These are phyloP conservation scores for Clarias macrocephalus DNA, from an alignment of 2,113 vertebrate genomes.

Conservation along the genomic window DNA sequence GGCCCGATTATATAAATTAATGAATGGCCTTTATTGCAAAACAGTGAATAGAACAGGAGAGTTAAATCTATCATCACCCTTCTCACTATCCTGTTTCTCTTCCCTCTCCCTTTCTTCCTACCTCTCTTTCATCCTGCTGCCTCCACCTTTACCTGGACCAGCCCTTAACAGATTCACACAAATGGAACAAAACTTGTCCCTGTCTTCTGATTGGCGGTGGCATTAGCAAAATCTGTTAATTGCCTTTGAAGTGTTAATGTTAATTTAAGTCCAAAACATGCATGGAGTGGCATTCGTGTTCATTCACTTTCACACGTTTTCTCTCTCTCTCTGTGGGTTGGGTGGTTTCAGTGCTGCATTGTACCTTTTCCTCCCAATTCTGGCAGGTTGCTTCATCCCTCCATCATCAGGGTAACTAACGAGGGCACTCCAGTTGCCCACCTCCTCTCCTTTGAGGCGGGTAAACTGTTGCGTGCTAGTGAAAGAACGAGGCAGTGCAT, in stretches of 20 bases:
- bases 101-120: slow-evolving; percentile 30
- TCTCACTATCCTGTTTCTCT: slow-evolving; percentile 16
- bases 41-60: slow-evolving; percentile 44
- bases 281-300: slow-evolving; percentile 56
- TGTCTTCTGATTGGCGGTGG: slow-evolving; percentile 31
- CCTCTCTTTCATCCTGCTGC: slow-evolving; percentile 42
- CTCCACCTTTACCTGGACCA: slow-evolving; percentile 28
- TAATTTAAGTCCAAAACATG: slow-evolving; percentile 67
- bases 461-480: slow-evolving; percentile 97
- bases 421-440: slow-evolving; percentile 94
- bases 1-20: not conserved
- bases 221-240: slow-evolving; percentile 6
- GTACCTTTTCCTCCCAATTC: slow-evolving; percentile 97
- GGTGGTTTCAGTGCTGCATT: slow-evolving; percentile 66
- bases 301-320: slow-evolving; percentile 53
- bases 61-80: not conserved
- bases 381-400: slow-evolving; percentile 90
- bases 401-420: slow-evolving; percentile 94
- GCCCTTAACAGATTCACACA: not conserved
- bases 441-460: slow-evolving; percentile 95
- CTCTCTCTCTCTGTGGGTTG: slow-evolving; percentile 59
- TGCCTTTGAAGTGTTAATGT: slow-evolving; percentile 37
- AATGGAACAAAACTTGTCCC: slow-evolving; percentile 5
- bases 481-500: slow-evolving; percentile 95
- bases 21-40: not conserved